Conservation (phyloP, 1,140 invertebrate species). For the Drosophila bifasciata region DNA sequence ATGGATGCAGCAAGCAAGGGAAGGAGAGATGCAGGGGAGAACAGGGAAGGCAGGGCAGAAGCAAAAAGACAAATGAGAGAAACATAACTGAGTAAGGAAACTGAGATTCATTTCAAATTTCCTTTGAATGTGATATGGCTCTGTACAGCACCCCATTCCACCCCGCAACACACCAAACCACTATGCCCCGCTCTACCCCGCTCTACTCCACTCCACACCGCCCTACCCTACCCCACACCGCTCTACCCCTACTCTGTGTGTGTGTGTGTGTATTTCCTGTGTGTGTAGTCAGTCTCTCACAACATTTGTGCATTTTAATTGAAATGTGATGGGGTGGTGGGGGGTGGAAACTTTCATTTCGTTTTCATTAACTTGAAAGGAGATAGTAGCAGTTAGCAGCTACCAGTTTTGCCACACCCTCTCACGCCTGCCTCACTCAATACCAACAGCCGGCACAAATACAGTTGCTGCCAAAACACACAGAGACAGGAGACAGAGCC, state of each 20-base stretch:
- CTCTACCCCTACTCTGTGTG: too few species aligned
- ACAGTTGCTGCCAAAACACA: conserved; percentile 44
- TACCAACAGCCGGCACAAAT: background rate
- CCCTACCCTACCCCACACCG: too few species aligned
- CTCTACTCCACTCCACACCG: too few species aligned
- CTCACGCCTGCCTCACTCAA: too few species aligned
- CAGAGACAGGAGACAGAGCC: too few species aligned
- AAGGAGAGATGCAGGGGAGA: background rate
- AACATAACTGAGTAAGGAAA: background rate
- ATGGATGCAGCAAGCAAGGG: background rate
- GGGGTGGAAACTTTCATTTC: background rate
- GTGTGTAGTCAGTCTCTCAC: too few species aligned
- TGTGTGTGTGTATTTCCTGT: too few species aligned
- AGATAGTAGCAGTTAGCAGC: too few species aligned
- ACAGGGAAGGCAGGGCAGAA: background rate
- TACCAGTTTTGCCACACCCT: background rate
- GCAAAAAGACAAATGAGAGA: too few species aligned
- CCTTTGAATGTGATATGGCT: conserved; percentile 19
- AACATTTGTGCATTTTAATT: conserved; percentile 31
- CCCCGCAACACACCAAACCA: too few species aligned
- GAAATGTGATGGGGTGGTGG: background rate
- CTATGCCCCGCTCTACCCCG: too few species aligned
- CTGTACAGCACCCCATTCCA: too few species aligned
- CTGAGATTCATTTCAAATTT: conserved; percentile 23
- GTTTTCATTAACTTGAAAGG: conserved; percentile 30